phyloP scores from a whole-genome alignment of 2,797 vertebrate species.

The Steatocranus sp. region DNA sequence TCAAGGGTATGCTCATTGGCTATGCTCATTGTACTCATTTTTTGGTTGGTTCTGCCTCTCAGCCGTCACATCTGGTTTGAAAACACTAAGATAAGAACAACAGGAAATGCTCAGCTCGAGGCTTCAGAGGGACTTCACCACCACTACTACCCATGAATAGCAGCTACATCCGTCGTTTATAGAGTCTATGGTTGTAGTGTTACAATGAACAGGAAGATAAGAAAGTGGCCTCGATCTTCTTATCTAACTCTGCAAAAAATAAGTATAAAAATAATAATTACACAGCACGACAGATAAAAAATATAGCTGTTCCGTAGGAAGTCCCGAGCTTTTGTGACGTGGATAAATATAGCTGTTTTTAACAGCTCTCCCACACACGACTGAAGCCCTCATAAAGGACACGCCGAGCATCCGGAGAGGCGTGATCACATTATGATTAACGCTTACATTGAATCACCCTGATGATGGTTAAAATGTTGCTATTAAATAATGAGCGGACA shows the following conservation, averaged over 20 bases:
- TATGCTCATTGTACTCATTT: not conserved
- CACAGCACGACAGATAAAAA: not conserved
- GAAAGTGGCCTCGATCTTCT: not conserved
- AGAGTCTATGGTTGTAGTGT: not conserved
- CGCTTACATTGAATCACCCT: conserved; percentile 19
- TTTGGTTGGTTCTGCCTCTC: not conserved
- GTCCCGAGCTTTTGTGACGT: not conserved
- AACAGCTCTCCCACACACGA: conserved; percentile 19
- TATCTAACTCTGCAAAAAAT: not conserved
- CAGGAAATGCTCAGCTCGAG: not conserved
- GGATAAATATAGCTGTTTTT: conserved; percentile 14
- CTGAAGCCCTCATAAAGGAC: not conserved
- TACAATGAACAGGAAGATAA: not conserved
- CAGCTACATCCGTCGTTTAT: not conserved
- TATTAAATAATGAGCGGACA: not conserved
- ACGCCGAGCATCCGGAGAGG: not conserved
- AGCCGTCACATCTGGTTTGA: not conserved
- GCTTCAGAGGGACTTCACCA: not conserved
- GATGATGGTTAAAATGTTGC: not conserved
- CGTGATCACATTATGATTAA: conserved; percentile 14
- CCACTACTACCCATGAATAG: not conserved
- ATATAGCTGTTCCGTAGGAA: not conserved
- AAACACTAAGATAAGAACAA: not conserved
- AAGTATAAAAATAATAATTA: not conserved
- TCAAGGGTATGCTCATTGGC: not conserved